Evolutionary conservation across 2,888 invertebrate species (phyloP), one percentile per base, ranked within the genome.

Genomic region (Globia sparganii): DNA sequence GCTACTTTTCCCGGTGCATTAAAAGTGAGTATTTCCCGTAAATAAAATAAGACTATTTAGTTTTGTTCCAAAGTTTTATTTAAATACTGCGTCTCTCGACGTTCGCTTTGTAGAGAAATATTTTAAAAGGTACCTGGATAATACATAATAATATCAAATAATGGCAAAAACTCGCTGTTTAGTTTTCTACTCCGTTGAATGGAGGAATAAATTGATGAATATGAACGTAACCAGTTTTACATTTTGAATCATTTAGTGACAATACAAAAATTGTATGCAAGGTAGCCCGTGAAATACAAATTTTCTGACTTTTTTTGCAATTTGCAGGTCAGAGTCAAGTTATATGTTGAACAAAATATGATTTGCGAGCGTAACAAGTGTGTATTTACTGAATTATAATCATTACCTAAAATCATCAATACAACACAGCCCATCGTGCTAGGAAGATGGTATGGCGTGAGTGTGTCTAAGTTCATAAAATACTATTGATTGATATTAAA

Each of bases 1-100:
- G 95, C 96, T 49, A 97, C 97, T 6, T 92, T 98, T 78, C 95
- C 97, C 43, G 97, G 97, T 75, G 97, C 97, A 61, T 92, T 98
- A 73, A 91, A 97, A 90, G 97, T 97, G 89, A 97, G 96, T 95
- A 88, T 59, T 75, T 77, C 53, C 72, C 72, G 65, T 80, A 72
- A 78, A 79, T 69, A 68, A 68, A 78, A 73, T 68, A 75, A 80
- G 69, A 75, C 78, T 77, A 73, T 77, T 76, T 75, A 73, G 61
- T 80, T 66, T 73, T 59, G 68, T 77, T 67, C 49, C 67, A 49
- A 72, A 67, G 74, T 74, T 72, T 72, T 46, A 46, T 81, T 77
- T 68, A 65, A 75, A 34, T 66, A 28, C 43, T 65, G 37, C 40
- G 2, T 75, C 71, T 77, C 66, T 59, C 49, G 11, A 40, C 53